Evolutionary conservation across 1,140 invertebrate species (phyloP).

Genomic region (Papilio glaucus): DNA sequence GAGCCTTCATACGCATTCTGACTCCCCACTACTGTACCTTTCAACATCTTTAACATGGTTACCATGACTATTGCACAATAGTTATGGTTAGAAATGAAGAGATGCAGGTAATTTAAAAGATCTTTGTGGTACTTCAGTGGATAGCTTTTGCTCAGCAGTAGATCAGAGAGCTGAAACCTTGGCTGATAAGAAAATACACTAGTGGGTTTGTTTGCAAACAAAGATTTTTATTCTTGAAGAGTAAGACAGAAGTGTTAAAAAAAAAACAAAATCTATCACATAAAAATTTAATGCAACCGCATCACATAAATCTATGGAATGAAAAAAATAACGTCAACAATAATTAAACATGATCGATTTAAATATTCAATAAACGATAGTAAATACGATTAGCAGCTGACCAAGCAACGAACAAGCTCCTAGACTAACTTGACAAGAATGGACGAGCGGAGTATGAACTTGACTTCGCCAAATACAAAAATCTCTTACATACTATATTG

Average conservation of each 20-base stretch:
- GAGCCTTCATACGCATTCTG: no score
- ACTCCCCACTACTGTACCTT: no score
- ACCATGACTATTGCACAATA: no score
- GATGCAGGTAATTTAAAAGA: no score
- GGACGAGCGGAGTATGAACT: background rate
- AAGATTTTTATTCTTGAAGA: background rate
- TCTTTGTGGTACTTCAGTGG: no score
- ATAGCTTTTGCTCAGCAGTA: no score
- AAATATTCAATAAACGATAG: slow-evolving; percentile 34
- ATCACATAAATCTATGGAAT: slow-evolving; percentile 62
- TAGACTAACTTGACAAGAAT: slow-evolving; percentile 20
- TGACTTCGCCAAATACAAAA: slow-evolving; percentile 37
- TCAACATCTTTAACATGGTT: no score
- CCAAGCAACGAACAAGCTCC: slow-evolving; percentile 11
- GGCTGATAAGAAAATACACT: no score
- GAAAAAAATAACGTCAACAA: slow-evolving; percentile 55
- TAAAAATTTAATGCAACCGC: slow-evolving; percentile 53
- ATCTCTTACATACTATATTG: slow-evolving; percentile 4
- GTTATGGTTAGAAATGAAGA: no score
- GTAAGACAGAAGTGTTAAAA: slow-evolving; percentile 35
- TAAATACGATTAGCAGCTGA: slow-evolving; percentile 37
- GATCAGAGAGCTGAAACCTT: no score
- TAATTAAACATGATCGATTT: slow-evolving; percentile 43
- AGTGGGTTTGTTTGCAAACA: no score
- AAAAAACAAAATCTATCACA: slow-evolving; percentile 53